A percentile compares a stretch with the other conserved stretches of the same genome.
These are phyloP conservation scores for Dinoponera quadriceps DNA, from an alignment of 1,140 invertebrate species.

Conservation along the genomic window DNA sequence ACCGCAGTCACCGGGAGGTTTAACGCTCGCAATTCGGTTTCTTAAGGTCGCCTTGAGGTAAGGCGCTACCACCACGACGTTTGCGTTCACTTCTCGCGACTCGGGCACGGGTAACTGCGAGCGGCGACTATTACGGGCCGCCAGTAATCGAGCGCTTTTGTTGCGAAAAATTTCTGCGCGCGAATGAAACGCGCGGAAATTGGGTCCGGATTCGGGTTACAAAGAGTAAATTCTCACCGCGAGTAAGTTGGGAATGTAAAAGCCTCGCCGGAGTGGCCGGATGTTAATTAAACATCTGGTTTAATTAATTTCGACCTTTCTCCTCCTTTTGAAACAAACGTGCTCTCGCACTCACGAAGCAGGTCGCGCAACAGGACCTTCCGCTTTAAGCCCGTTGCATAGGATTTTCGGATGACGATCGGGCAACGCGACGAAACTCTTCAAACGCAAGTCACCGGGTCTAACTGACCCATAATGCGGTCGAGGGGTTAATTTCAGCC, in stretches of 20 bases:
- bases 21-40: slow-evolving; percentile 4
- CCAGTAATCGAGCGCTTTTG: not conserved
- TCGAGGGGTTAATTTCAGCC: not conserved
- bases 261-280: too few species aligned
- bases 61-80: not conserved
- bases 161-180: not conserved
- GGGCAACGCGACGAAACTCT: not conserved
- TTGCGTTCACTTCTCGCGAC: not conserved
- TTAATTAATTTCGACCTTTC: slow-evolving; percentile 9
- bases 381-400: too few species aligned
- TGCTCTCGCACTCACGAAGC: not conserved
- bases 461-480: too few species aligned
- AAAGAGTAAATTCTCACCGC: not conserved
- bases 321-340: not conserved
- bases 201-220: not conserved
- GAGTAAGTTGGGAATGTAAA: not conserved
- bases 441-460: too few species aligned
- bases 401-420: too few species aligned
- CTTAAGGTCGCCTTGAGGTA: not conserved
- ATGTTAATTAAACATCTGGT: not conserved
- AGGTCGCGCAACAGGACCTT: not conserved
- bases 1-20: slow-evolving; percentile 12
- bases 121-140: not conserved
- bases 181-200: not conserved
- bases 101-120: not conserved